Evolutionary conservation across 1,140 invertebrate genomes (phyloP).

Genomic region (Drosophila trapezifrons): DNA sequence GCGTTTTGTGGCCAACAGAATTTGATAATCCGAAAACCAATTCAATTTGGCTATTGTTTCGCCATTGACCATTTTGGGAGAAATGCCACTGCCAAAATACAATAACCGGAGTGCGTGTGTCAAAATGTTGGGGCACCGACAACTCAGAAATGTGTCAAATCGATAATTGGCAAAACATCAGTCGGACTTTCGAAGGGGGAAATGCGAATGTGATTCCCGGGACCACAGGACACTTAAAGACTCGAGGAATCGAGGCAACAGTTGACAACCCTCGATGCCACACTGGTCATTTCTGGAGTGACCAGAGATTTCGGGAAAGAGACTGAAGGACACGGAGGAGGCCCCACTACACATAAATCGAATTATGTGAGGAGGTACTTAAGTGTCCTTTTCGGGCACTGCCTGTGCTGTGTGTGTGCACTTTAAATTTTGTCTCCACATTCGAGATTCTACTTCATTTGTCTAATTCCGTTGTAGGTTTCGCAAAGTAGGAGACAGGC

Average conservation of each 20-base stretch:
- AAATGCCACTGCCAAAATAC: slow-evolving; percentile 24
- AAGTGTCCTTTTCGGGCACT: slow-evolving; percentile 57
- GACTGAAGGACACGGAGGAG: slow-evolving; percentile 16
- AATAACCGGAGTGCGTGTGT: slow-evolving; percentile 49
- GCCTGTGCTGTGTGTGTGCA: slow-evolving; percentile 27
- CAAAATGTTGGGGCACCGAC: slow-evolving; percentile 65
- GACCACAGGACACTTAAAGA: slow-evolving; percentile 25
- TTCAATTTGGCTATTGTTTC: slow-evolving; percentile 51
- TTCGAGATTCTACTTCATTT: slow-evolving; percentile 79
- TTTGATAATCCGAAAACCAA: slow-evolving; percentile 51
- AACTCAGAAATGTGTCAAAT: slow-evolving; percentile 74
- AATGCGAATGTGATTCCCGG: neutral
- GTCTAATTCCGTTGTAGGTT: slow-evolving; percentile 72
- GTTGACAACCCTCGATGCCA: slow-evolving; percentile 23
- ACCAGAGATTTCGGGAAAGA: slow-evolving; percentile 11
- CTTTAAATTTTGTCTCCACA: slow-evolving; percentile 59
- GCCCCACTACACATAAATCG: slow-evolving; percentile 69
- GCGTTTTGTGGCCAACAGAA: slow-evolving; percentile 45
- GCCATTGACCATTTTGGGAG: slow-evolving; percentile 32
- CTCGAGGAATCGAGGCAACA: slow-evolving; percentile 36
- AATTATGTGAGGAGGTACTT: slow-evolving; percentile 77
- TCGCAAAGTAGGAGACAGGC: slow-evolving; percentile 43
- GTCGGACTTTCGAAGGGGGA: neutral
- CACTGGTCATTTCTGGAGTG: slow-evolving; percentile 31
- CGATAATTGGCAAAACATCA: slow-evolving; percentile 74